A percentile compares a stretch with the other conserved stretches of the same genome.
phyloP scores from a whole-genome alignment of 2,888 invertebrate genomes.

The Monopis laevigella region DNA sequence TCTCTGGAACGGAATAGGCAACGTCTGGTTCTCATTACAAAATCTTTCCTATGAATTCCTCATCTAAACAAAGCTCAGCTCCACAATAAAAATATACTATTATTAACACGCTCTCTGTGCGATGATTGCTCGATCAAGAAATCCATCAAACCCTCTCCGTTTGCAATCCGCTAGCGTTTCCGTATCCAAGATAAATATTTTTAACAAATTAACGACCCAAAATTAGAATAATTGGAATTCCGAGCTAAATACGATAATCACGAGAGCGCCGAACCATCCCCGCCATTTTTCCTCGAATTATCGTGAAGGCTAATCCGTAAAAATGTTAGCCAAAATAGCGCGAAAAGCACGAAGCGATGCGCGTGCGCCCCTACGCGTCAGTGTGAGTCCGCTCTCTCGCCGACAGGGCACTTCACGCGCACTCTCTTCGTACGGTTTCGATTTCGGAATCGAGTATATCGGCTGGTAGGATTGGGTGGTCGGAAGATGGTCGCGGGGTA shows the following conservation, averaged over 20 bases:
- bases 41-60: conserved; percentile 12
- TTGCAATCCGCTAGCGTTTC: no score
- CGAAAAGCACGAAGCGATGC: conserved; percentile 60
- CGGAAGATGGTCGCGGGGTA: not conserved
- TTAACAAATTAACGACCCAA: no score
- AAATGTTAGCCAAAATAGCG: conserved; percentile 66
- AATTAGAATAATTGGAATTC: no score
- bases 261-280: conserved; percentile 5
- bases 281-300: conserved; percentile 9
- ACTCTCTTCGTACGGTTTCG: conserved; percentile 19
- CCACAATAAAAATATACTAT: not conserved
- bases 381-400: conserved; percentile 58
- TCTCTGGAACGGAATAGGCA: conserved; percentile 31
- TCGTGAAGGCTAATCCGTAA: conserved; percentile 10
- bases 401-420: conserved; percentile 52
- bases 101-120: no score
- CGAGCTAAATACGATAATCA: no score
- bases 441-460: no score
- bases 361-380: conserved; percentile 37
- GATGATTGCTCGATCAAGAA: no score
- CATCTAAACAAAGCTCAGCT: conserved; percentile 1
- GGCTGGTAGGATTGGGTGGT: no score
- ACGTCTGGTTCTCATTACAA: conserved; percentile 44
- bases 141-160: no score
- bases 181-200: not conserved